Evolutionary conservation across 2,113 vertebrate genomes (phyloP).

Genomic region (Sceloporus tristichus): DNA sequence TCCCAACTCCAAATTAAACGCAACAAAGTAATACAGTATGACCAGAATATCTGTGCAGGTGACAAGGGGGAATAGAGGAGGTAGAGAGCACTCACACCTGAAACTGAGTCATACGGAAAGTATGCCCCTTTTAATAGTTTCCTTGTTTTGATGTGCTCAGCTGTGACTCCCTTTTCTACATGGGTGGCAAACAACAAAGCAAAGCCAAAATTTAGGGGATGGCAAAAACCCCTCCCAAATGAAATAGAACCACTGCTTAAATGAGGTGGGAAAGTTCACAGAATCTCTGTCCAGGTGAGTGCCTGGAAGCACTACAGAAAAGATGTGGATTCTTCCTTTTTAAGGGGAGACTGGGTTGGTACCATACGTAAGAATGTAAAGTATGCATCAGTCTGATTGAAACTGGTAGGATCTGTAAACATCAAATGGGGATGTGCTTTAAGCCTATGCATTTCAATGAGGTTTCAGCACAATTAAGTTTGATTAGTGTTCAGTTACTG

Average conservation of each 20-base stretch:
- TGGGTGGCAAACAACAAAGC: slow-evolving; percentile 13
- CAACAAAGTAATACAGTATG: neutral
- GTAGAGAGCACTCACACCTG: neutral
- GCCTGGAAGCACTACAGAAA: neutral
- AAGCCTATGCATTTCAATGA: neutral
- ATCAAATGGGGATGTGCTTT: neutral
- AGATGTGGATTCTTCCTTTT: neutral
- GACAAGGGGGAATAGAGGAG: neutral
- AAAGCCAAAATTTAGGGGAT: neutral
- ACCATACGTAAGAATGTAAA: neutral
- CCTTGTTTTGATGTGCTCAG: slow-evolving; percentile 22
- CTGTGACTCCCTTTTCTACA: neutral
- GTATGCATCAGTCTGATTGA: neutral
- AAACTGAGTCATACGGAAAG: slow-evolving; percentile 27
- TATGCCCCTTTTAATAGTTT: slow-evolving; percentile 8
- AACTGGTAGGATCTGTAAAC: neutral
- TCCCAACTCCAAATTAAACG: neutral
- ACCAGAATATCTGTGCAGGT: neutral
- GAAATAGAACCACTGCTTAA: neutral
- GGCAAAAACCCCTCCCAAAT: neutral
- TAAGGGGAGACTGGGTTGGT: too few species aligned
- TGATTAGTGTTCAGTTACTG: neutral
- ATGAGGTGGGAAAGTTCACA: neutral
- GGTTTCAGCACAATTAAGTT: neutral
- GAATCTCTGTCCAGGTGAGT: slow-evolving; percentile 12